Conservation (phyloP, 2,797 vertebrate genomes). For the Eutrigla gurnardus region DNA sequence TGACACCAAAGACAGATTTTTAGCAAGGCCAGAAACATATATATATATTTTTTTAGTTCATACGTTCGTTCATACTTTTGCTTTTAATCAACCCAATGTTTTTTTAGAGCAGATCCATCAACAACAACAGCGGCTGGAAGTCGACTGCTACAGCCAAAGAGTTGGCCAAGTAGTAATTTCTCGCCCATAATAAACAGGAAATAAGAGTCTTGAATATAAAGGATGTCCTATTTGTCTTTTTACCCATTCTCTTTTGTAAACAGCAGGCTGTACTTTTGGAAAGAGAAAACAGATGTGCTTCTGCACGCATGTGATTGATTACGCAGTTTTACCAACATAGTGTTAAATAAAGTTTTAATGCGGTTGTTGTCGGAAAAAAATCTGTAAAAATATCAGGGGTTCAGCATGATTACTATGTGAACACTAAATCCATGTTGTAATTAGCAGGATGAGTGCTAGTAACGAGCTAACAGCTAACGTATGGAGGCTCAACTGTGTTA, state of each 20-base stretch:
- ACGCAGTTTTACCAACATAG: too few species aligned
- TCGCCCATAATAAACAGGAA: background rate
- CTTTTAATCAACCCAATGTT: background rate
- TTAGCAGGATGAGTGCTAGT: too few species aligned
- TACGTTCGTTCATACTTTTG: background rate
- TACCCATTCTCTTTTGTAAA: constrained; percentile 5
- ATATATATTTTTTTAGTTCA: background rate
- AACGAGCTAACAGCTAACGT: too few species aligned
- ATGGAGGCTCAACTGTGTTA: too few species aligned
- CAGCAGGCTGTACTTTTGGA: background rate
- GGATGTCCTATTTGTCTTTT: constrained; percentile 4
- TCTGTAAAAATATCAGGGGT: too few species aligned
- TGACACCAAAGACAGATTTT: constrained; percentile 1
- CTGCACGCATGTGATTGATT: too few species aligned
- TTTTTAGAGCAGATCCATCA: background rate
- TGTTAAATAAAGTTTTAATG: too few species aligned
- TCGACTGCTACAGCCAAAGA: constrained; percentile 1
- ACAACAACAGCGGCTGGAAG: background rate
- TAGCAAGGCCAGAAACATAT: too few species aligned
- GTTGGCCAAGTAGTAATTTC: background rate
- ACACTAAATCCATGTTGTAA: too few species aligned
- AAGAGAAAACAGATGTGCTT: constrained; percentile 8
- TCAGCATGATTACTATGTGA: too few species aligned
- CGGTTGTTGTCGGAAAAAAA: too few species aligned
- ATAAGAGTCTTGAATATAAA: constrained; percentile 1